Evolutionary conservation across 2,888 invertebrate species (phyloP), one percentile per base, ranked within the genome.

Genomic region (Epiblema foenella): DNA sequence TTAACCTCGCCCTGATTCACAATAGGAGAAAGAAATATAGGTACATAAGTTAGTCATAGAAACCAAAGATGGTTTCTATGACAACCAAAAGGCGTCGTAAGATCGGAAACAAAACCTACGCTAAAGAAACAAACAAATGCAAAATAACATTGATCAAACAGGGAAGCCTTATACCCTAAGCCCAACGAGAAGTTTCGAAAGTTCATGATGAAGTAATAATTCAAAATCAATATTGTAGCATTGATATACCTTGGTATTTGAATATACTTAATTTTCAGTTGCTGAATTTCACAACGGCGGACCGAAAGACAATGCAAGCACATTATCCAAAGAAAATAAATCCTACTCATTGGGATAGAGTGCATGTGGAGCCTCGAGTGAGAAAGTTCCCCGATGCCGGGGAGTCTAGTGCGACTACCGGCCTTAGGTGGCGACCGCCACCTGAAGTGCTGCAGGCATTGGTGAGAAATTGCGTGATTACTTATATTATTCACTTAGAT

Each of bases 361-460:
- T 91, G 0, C 84, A 85, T 57, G 57, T 89, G 1, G 79, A 83
- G 42, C 91, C 91, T 63, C 90, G 91, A 0, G 85, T 91, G 0
- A 85, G 79, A 29, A 87, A 87, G 72, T 85, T 80, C 49, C 84
- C 86, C 1, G 78, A 76, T 0, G 82, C 87, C 0, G 88, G 82
- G 0, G 63, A 72, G 5, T 85, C 91, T 0, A 91, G 91, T 77
- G 87, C 90, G 77, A 81, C 80, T 20, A 79, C 86, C 17, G 89
- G 81, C 0, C 78, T 87, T 42, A 71, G 73, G 62, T 87, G 87
- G 88, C 84, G 81, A 67, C 75, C 76, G 11, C 76, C 77, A n/a
- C 87, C 89, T 1, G 90, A 91, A 71, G 79, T 87, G 7, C 62
- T 88, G 42, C 80, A 77, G 62, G 74, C 72, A 52, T 67, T 78